Evolutionary conservation across 2,797 vertebrate species (phyloP).

Genomic region (Hypotaenidia philippensis): DNA sequence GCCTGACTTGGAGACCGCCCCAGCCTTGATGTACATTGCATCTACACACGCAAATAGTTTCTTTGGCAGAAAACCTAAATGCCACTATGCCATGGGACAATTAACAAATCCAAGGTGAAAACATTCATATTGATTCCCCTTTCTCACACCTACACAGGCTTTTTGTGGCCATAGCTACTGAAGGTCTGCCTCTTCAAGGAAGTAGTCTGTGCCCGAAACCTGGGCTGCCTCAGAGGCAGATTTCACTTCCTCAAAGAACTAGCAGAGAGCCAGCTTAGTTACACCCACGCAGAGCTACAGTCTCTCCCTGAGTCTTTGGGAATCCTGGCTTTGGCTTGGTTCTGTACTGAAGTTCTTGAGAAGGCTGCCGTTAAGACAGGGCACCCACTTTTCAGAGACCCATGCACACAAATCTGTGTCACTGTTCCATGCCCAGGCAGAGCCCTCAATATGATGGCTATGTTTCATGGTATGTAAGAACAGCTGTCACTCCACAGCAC

Average conservation of each 20-base stretch:
- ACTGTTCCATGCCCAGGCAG: background rate
- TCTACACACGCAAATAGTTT: background rate
- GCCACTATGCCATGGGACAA: slow-evolving; percentile 1
- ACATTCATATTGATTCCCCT: background rate
- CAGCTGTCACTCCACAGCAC: background rate
- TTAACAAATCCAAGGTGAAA: slow-evolving; percentile 3
- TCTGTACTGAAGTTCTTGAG: background rate
- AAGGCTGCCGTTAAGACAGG: background rate
- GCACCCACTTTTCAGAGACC: background rate
- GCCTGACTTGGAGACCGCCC: background rate
- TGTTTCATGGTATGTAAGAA: background rate
- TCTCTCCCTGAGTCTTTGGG: background rate
- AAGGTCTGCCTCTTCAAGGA: slow-evolving; percentile 27
- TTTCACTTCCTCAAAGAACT: slow-evolving; percentile 20
- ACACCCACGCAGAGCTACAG: background rate
- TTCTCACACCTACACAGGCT: slow-evolving; percentile 52
- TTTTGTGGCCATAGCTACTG: background rate
- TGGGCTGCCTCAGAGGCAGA: slow-evolving; percentile 26
- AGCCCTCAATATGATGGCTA: background rate
- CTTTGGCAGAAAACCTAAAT: background rate
- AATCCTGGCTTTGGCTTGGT: background rate
- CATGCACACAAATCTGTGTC: background rate
- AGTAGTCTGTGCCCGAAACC: background rate
- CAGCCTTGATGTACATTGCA: background rate
- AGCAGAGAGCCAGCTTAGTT: background rate